A percentile compares a stretch with the other conserved stretches of the same genome.
These are phyloP conservation scores for Watersipora subatra DNA, from an alignment of 1,140 invertebrate species.

Conservation along the genomic window DNA sequence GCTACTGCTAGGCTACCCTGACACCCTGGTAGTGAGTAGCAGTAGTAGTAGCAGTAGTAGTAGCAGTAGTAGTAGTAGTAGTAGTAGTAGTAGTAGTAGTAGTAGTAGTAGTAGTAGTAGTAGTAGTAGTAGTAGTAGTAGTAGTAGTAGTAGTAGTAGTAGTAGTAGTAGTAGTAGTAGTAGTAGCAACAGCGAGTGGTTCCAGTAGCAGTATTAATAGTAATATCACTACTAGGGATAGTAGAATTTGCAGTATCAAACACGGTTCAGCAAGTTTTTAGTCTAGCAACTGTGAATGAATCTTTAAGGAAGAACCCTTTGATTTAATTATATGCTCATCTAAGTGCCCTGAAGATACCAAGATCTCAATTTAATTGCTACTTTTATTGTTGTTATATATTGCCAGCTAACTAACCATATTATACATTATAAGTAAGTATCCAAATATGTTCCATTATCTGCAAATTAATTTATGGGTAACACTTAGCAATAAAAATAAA, in stretches of 20 bases:
- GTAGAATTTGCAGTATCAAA: neutral
- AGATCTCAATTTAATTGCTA: no score
- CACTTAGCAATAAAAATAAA: no score
- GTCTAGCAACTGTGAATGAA: neutral
- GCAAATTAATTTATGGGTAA: no score
- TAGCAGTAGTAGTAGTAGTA: constrained; percentile 3
- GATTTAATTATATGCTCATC: no score
- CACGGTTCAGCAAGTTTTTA: neutral
- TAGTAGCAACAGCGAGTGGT: neutral
- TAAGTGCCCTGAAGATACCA: no score
- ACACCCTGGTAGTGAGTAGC: neutral
- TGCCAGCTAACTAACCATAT: no score
- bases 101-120: constrained; percentile 3
- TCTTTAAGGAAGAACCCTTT: neutral
- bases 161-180: constrained; percentile 3
- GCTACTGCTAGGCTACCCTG: no score
- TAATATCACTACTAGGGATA: constrained; percentile 2
- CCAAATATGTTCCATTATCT: no score
- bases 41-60: constrained; percentile 1
- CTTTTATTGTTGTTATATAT: no score
- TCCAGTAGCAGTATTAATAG: constrained; percentile 1
- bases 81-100: constrained; percentile 3
- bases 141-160: constrained; percentile 3
- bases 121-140: constrained; percentile 4
- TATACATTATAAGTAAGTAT: no score